Evolutionary conservation across 2,888 invertebrate species (phyloP).

Genomic region (Alitta virens): DNA sequence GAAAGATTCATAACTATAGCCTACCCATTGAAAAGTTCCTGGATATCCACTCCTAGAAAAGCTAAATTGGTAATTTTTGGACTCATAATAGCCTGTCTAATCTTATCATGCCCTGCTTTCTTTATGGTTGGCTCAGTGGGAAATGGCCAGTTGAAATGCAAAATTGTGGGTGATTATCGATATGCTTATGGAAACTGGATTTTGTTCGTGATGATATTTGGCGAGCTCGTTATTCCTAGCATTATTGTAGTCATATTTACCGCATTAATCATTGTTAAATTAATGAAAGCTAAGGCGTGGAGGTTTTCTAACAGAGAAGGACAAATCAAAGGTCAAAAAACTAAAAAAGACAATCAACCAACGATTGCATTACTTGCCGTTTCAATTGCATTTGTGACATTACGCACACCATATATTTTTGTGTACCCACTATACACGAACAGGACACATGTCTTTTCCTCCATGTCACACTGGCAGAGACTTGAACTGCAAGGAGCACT

Average conservation of each 20-base stretch:
- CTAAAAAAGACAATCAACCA: neutral
- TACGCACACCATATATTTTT: neutral
- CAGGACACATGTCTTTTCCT: neutral
- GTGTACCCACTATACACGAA: neutral
- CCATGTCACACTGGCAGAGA: neutral
- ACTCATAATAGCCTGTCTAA: neutral
- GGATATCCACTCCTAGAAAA: neutral
- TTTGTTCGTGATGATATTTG: neutral
- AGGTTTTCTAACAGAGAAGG: neutral
- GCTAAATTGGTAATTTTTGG: neutral
- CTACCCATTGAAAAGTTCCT: conserved; percentile 1
- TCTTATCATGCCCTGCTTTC: neutral
- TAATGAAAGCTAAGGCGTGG: neutral
- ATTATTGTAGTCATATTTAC: conserved; percentile 8
- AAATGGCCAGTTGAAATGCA: neutral
- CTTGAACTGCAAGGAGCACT: neutral
- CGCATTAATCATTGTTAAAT: conserved; percentile 2
- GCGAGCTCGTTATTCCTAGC: conserved; percentile 4
- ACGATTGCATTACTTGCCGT: conserved; percentile 11
- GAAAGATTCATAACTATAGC: conserved; percentile 12
- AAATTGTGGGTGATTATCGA: neutral
- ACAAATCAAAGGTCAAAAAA: neutral
- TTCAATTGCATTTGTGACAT: conserved; percentile 3
- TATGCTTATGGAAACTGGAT: neutral
- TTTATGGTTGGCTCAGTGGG: neutral